Conservation (phyloP, 2,113 vertebrate genomes). For the Illadopsis cleaveri region DNA sequence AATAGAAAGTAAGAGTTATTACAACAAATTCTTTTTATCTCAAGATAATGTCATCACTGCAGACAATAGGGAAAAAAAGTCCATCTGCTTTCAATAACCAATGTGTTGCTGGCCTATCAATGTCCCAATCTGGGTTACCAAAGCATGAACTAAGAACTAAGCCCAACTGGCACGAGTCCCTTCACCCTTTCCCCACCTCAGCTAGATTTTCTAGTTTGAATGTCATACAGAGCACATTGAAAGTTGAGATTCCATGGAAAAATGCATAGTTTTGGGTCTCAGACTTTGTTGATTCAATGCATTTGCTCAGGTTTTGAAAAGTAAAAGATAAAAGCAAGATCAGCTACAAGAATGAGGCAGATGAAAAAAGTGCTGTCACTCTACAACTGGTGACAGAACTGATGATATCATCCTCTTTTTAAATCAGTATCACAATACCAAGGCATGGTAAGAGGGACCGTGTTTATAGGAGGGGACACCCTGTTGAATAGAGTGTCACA, state of each 20-base stretch:
- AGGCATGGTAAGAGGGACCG: neutral
- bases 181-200: neutral
- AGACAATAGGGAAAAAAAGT: conserved; percentile 6
- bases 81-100: conserved; percentile 4
- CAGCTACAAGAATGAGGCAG: neutral
- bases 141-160: neutral
- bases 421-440: neutral
- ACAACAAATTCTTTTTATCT: conserved; percentile 46
- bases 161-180: neutral
- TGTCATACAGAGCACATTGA: neutral
- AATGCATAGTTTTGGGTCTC: conserved; percentile 3
- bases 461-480: neutral
- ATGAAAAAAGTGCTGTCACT: neutral
- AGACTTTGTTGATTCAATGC: neutral
- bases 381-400: neutral
- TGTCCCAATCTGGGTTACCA: neutral
- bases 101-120: conserved; percentile 1
- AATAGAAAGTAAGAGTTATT: conserved; percentile 24
- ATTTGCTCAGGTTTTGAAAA: neutral
- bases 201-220: conserved; percentile 25
- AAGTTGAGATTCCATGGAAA: conserved; percentile 47
- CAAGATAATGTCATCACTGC: conserved; percentile 28
- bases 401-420: neutral
- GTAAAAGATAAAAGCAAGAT: neutral
- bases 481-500: neutral